Evolutionary conservation across 2,888 invertebrate genomes (phyloP).

Genomic region (Parnassius smintheus): DNA sequence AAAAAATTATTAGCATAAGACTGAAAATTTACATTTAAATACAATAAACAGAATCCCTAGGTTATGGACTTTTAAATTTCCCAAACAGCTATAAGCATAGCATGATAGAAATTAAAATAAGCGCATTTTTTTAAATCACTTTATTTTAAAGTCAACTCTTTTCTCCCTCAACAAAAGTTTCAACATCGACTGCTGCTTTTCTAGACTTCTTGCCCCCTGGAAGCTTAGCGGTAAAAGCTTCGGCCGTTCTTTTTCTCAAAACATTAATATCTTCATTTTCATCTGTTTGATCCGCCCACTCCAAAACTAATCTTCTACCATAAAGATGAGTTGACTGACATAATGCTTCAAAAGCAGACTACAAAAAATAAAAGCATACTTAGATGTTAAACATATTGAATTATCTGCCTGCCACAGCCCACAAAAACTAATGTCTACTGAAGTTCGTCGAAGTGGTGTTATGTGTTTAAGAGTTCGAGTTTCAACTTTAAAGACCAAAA

Average conservation of each 20-base stretch:
- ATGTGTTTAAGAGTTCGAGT: too few relatives aligned
- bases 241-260: constrained; percentile 92
- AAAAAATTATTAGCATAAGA: too few relatives aligned
- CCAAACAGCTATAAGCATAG: too few relatives aligned
- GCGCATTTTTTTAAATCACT: too few relatives aligned
- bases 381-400: background rate
- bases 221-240: constrained; percentile 64
- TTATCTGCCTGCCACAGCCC: too few relatives aligned
- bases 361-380: constrained; percentile 42
- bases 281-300: constrained; percentile 93
- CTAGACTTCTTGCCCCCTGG: constrained; percentile 73
- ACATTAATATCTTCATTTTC: constrained; percentile 87
- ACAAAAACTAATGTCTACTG: too few relatives aligned
- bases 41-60: too few relatives aligned
- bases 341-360: constrained; percentile 95
- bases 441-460: too few relatives aligned
- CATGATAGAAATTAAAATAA: too few relatives aligned
- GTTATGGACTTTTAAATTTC: too few relatives aligned
- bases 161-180: constrained; percentile 65
- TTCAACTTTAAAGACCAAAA: too few relatives aligned
- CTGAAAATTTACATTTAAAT: too few relatives aligned
- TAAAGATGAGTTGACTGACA: constrained; percentile 98
- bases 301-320: constrained; percentile 95
- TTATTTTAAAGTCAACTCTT: constrained; percentile 20
- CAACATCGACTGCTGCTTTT: constrained; percentile 70